Evolutionary conservation across 2,888 invertebrate species (phyloP), one percentile per base, ranked within the genome.

Genomic region (Watsonalla binaria): DNA sequence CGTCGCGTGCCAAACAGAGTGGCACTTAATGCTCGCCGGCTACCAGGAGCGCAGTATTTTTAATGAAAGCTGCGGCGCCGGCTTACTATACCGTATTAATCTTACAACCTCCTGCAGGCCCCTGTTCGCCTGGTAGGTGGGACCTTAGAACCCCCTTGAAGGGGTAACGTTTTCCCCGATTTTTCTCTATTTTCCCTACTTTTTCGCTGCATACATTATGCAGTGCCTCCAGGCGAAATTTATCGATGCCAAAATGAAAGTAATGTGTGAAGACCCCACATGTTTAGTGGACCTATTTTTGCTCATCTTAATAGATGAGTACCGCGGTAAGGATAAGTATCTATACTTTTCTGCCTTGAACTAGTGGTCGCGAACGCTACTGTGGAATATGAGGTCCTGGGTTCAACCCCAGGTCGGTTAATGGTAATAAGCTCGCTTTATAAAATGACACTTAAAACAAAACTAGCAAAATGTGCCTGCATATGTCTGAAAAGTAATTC

Each of bases 51-150:
- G 76, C 76, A 81, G 80, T 82, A 78, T 80, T 85, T 84, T 84
- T 88, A 89, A 88, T 88, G 86, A 87, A 88, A 84, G 82, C 84
- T 76, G 80, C 74, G 86, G 86, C 85, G 86, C 78, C 80, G 83
- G 81, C 85, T 82, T 77, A 75, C 80, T 74, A 77, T 77, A 75
- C 81, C 82, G 86, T 88, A 90, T 90, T 90, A 89, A 90, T 90
- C 90, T 89, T 89, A 79, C 73, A 75, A 72, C 80, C 78, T 78
- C 80, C 83, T 78, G 68, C 70, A 74, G 82, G 67, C 82, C 82
- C 79, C 82, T 84, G 81, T 73, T 72, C 72, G 73, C 88, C 84
- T 86, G 72, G 86, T 88, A 87, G 84, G 80, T 79, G 82, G 81
- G 76, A 68, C 80, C 80, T 72, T 81, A 85, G 80, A 82, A 79